Evolutionary conservation across 2,797 vertebrate species (phyloP).

Genomic region (Danio kyathit): DNA sequence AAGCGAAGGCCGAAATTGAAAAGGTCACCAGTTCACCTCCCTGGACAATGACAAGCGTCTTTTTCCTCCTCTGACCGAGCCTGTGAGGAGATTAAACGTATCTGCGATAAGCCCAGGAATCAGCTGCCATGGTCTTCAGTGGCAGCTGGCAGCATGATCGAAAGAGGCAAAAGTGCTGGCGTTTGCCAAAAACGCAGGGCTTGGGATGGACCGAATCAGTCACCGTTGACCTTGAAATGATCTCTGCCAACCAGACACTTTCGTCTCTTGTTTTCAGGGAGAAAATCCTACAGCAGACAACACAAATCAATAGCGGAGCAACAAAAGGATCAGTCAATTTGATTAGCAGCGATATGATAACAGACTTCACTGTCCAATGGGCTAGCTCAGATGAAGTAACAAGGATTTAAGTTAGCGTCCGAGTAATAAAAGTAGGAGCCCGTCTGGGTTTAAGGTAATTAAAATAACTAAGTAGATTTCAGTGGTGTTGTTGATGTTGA

Average conservation of each 20-base stretch:
- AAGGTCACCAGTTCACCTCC: slow-evolving; percentile 84
- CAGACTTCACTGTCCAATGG: slow-evolving; percentile 36
- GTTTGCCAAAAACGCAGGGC: slow-evolving; percentile 68
- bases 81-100: slow-evolving; percentile 79
- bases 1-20: slow-evolving; percentile 81
- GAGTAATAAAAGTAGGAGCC: slow-evolving; percentile 16
- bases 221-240: slow-evolving; percentile 78
- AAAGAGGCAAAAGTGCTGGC: slow-evolving; percentile 70
- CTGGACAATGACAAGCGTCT: slow-evolving; percentile 82
- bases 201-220: slow-evolving; percentile 70
- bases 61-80: slow-evolving; percentile 72
- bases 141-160: slow-evolving; percentile 66
- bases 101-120: slow-evolving; percentile 77
- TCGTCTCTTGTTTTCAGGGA: slow-evolving; percentile 67
- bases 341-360: slow-evolving; percentile 58
- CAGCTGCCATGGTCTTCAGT: slow-evolving; percentile 70
- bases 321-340: slow-evolving; percentile 58
- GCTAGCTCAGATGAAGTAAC: neutral
- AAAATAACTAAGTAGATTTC: too few species aligned
- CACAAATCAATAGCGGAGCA: slow-evolving; percentile 70
- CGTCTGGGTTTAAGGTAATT: neutral
- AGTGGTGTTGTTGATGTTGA: too few species aligned
- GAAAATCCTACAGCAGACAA: slow-evolving; percentile 50
- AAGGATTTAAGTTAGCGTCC: neutral
- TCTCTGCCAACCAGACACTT: slow-evolving; percentile 66